Percentiles rank a stretch among this genome's conserved stretches.
Evolutionary conservation across 1,140 invertebrate species (phyloP).

Genomic region (Dendrolimus kikuchii): DNA sequence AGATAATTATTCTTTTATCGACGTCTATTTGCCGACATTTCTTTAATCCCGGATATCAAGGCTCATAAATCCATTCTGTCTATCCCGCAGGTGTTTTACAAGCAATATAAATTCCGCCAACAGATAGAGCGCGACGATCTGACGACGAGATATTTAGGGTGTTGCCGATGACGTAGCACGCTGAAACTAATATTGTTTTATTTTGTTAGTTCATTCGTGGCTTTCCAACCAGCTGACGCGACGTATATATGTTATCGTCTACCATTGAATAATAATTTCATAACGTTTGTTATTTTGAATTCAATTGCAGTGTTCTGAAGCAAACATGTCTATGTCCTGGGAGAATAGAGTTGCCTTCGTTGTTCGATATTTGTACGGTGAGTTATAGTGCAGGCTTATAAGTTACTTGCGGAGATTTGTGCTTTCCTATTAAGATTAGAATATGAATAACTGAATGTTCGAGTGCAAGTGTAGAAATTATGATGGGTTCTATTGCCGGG

Average conservation of each 20-base stretch:
- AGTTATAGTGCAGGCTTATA: constrained; percentile 38
- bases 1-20: no score
- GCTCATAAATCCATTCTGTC: no score
- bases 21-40: no score
- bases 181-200: constrained; percentile 19
- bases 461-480: no score
- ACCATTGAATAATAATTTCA: constrained; percentile 4
- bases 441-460: neutral
- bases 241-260: constrained; percentile 5
- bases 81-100: no score
- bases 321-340: constrained; percentile 81
- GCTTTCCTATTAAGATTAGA: constrained; percentile 6
- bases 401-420: constrained; percentile 3
- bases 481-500: no score
- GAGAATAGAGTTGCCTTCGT: constrained; percentile 86
- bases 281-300: no score
- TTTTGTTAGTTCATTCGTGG: constrained; percentile 24
- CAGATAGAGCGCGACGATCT: constrained; percentile 6
- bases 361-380: constrained; percentile 85
- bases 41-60: no score
- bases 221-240: constrained; percentile 8
- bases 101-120: neutral
- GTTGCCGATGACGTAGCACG: constrained; percentile 15
- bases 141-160: constrained; percentile 30
- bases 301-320: constrained; percentile 4